Conservation (phyloP, 2,797 vertebrate species). For the Borostomias antarcticus region DNA sequence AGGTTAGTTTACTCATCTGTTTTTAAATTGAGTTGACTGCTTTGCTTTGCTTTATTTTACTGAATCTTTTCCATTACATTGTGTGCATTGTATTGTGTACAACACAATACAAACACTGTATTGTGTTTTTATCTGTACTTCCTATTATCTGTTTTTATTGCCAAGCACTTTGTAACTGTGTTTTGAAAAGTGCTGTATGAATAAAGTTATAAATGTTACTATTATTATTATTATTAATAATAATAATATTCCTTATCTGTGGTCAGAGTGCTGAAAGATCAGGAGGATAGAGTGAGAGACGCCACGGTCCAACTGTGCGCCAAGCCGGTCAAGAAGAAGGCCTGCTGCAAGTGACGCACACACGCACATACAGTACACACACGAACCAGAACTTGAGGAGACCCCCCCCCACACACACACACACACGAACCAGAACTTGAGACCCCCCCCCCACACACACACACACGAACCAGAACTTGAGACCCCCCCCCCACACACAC, state of each 20-base stretch:
- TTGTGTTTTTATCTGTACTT: too few relatives aligned
- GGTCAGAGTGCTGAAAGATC: conserved; percentile 79
- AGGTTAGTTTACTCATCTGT: too few relatives aligned
- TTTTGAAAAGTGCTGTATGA: too few relatives aligned
- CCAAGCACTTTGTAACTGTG: too few relatives aligned
- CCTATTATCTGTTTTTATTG: too few relatives aligned
- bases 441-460: background rate
- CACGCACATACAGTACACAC: background rate
- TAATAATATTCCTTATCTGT: conserved; percentile 10
- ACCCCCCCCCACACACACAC: background rate
- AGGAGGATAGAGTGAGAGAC: conserved; percentile 83
- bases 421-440: background rate
- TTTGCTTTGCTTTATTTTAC: too few relatives aligned
- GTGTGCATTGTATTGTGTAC: too few relatives aligned
- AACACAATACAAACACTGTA: too few relatives aligned
- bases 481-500: too few relatives aligned
- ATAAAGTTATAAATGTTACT: too few relatives aligned
- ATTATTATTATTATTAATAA: background rate
- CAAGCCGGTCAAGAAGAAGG: conserved; percentile 77
- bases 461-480: background rate
- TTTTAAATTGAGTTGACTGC: too few relatives aligned
- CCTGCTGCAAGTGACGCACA: conserved; percentile 82
- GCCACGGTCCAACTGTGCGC: conserved; percentile 75
- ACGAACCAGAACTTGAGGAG: background rate
- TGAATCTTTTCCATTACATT: too few relatives aligned